Conservation (phyloP, 2,797 vertebrate species). For the Melopsittacus undulatus region DNA sequence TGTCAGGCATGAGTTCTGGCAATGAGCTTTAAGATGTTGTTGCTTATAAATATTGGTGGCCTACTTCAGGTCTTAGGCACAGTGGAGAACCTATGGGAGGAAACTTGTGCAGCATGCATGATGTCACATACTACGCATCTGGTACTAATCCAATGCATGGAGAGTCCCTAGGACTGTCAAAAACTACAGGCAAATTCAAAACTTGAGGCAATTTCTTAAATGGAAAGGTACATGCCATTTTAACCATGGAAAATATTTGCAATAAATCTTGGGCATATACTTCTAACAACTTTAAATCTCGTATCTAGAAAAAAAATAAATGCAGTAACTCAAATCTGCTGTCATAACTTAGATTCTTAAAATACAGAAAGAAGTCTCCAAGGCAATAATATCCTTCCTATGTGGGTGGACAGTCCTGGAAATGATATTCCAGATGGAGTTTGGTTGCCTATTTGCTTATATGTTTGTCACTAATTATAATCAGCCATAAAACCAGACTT, state of each 20-base stretch:
- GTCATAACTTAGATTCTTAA: constrained; percentile 21
- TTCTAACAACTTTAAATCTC: neutral
- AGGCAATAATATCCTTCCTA: constrained; percentile 38
- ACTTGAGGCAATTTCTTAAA: neutral
- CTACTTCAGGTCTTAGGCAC: neutral
- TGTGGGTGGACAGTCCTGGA: constrained; percentile 11
- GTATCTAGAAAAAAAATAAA: neutral
- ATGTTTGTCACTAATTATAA: constrained; percentile 44
- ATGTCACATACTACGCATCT: rapidly evolving
- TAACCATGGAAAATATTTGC: neutral
- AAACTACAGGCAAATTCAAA: neutral
- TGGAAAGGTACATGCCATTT: neutral
- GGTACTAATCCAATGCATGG: too few species aligned
- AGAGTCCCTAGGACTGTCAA: neutral
- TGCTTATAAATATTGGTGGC: neutral
- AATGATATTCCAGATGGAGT: constrained; percentile 54
- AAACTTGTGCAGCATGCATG: neutral
- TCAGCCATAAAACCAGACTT: neutral
- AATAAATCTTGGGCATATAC: neutral
- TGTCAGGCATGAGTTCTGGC: neutral
- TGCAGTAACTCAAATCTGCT: neutral
- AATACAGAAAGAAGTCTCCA: constrained; percentile 3
- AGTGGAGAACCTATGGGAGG: neutral
- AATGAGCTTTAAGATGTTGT: neutral
- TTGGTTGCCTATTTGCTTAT: neutral